Evolutionary conservation across 2,888 invertebrate species (phyloP).

Genomic region (Bimastos eiseni): DNA sequence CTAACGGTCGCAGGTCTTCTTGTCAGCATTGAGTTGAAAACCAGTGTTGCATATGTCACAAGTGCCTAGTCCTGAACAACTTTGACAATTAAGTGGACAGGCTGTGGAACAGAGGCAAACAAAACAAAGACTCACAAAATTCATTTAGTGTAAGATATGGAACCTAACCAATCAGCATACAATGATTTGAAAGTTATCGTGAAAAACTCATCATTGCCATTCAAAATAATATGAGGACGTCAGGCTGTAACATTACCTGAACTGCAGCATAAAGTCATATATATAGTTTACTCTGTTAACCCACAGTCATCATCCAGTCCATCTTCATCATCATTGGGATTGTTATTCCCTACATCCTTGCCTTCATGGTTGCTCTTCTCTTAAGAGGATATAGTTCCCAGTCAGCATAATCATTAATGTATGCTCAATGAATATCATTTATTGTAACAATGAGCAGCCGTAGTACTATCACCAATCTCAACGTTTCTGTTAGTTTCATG

Average conservation of each 20-base stretch:
- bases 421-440: background rate
- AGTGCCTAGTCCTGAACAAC: conserved; percentile 16
- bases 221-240: background rate
- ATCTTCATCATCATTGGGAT: background rate
- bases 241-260: background rate
- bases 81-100: conserved; percentile 19
- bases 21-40: conserved; percentile 28
- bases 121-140: background rate
- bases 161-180: background rate
- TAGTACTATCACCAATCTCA: background rate
- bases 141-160: background rate
- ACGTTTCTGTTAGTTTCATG: background rate
- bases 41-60: conserved; percentile 32
- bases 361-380: background rate
- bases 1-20: conserved; percentile 34
- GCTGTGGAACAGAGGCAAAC: background rate
- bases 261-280: background rate
- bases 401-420: background rate
- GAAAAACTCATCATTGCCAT: background rate
- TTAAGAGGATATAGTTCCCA: no score
- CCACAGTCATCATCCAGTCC: background rate
- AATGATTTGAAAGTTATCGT: background rate
- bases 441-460: background rate
- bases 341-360: background rate
- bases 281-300: no score